Percentiles rank a stretch among this genome's conserved stretches.
Conservation (phyloP, 2,797 vertebrate genomes). For the Pteropus rufus region DNA sequence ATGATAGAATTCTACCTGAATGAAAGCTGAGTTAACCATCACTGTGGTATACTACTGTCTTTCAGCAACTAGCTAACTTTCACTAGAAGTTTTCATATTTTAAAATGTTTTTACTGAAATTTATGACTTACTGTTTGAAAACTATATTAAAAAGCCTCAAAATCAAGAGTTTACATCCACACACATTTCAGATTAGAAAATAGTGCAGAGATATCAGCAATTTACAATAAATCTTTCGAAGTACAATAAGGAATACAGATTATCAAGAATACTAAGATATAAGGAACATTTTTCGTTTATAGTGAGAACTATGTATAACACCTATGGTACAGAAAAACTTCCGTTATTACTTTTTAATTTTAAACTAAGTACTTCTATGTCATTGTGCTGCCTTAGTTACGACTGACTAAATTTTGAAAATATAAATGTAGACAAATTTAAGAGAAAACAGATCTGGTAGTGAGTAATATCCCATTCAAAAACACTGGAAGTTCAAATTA, state of each 20-base stretch:
- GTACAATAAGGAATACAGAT: slow-evolving; percentile 29
- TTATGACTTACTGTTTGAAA: neutral
- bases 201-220: neutral
- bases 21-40: slow-evolving; percentile 38
- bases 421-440: slow-evolving; percentile 63
- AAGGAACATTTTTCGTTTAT: neutral
- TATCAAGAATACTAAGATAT: neutral
- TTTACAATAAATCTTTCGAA: slow-evolving; percentile 7
- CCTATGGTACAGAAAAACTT: slow-evolving; percentile 54
- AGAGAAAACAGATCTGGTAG: slow-evolving; percentile 50
- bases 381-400: slow-evolving; percentile 46
- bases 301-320: slow-evolving; percentile 1
- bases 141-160: neutral
- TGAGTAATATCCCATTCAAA: slow-evolving; percentile 74
- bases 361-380: slow-evolving; percentile 59
- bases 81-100: slow-evolving; percentile 37
- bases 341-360: slow-evolving; percentile 54
- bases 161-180: slow-evolving; percentile 28
- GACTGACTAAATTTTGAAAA: slow-evolving; percentile 68
- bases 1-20: slow-evolving; percentile 31
- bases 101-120: slow-evolving; percentile 41
- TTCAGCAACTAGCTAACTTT: slow-evolving; percentile 49
- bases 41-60: neutral
- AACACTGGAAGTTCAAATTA: slow-evolving; percentile 70
- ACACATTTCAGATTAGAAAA: slow-evolving; percentile 40